Percentiles rank a stretch among this genome's conserved stretches.
Conservation (phyloP, 2,113 vertebrate species). For the Tupaia tana region DNA sequence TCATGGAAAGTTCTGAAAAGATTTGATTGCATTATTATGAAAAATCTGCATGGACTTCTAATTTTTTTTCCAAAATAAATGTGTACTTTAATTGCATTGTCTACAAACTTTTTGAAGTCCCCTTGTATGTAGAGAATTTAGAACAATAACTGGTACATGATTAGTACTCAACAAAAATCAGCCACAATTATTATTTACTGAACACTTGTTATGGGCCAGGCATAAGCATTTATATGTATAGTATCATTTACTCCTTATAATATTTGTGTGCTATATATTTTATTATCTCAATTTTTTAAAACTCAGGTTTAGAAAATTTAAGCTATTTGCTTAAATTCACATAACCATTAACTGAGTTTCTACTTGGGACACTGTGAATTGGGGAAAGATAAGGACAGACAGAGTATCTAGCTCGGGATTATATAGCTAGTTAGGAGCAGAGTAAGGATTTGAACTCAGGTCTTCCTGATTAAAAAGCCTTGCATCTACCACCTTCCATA, state of each 20-base stretch:
- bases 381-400: not conserved
- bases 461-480: not conserved
- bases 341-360: not conserved
- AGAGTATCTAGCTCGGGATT: not conserved
- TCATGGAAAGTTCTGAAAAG: too few relatives aligned
- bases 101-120: too few relatives aligned
- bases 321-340: conserved; percentile 5
- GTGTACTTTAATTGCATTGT: too few relatives aligned
- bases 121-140: not conserved
- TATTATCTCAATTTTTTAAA: not conserved
- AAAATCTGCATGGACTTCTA: too few relatives aligned
- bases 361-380: not conserved
- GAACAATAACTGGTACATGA: not conserved
- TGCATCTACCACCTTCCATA: not conserved
- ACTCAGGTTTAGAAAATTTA: not conserved
- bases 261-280: not conserved
- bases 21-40: too few relatives aligned
- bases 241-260: not conserved
- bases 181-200: not conserved
- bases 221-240: not conserved
- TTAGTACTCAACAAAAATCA: not conserved
- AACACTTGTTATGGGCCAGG: not conserved
- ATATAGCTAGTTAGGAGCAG: not conserved
- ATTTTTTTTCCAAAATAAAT: too few relatives aligned
- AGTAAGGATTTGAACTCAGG: not conserved